phyloP scores from a whole-genome alignment of 2,113 vertebrate species.

The Archilochus colubris region DNA sequence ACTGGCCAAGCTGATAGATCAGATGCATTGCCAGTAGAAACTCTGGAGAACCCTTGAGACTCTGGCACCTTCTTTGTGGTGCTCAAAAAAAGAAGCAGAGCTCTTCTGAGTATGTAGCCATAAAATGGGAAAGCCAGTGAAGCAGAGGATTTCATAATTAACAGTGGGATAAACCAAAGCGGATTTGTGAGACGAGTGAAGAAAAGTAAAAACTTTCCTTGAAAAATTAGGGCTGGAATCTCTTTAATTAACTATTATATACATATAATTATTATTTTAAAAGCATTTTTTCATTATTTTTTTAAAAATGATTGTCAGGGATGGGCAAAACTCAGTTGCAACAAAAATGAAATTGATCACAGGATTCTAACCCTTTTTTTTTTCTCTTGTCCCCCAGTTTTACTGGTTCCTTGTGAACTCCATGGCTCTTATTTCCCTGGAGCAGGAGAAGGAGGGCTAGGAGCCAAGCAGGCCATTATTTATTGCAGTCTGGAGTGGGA shows the following conservation, averaged over 20 bases:
- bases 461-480: constrained; percentile 30
- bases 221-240: background rate
- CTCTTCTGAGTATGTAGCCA: background rate
- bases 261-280: background rate
- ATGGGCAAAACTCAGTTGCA: background rate
- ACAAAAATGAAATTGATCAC: background rate
- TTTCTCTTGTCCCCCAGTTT: background rate
- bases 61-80: background rate
- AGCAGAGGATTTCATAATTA: background rate
- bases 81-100: background rate
- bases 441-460: background rate
- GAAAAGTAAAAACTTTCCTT: background rate
- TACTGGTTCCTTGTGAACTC: background rate
- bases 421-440: background rate
- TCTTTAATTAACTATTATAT: background rate
- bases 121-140: background rate
- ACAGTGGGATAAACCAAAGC: background rate
- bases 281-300: background rate
- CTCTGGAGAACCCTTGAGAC: background rate
- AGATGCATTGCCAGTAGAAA: background rate
- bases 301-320: background rate
- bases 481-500: constrained; percentile 35
- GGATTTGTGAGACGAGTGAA: background rate
- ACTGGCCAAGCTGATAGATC: background rate
- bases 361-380: background rate